Evolutionary conservation across 2,113 vertebrate species (phyloP).

Genomic region (Anthoscopus minutus): DNA sequence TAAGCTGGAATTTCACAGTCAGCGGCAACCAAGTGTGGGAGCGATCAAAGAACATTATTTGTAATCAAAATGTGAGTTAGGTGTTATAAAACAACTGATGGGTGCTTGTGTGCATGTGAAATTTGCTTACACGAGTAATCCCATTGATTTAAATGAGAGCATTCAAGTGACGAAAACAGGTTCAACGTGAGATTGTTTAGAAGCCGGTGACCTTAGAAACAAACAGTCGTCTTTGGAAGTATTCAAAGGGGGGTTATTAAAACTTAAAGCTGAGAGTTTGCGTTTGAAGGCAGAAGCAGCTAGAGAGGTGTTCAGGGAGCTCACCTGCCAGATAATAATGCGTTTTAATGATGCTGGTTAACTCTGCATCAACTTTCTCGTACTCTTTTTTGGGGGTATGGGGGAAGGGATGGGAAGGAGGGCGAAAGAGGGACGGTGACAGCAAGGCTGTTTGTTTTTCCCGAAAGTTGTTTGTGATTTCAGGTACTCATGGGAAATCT

Average conservation of each 20-base stretch:
- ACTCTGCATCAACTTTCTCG: conserved; percentile 49
- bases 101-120: background rate
- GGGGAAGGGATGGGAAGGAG: conserved; percentile 47
- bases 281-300: background rate
- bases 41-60: conserved; percentile 16
- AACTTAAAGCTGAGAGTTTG: background rate
- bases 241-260: conserved; percentile 9
- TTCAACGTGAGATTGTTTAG: background rate
- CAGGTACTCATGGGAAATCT: conserved; percentile 99
- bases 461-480: conserved; percentile 99
- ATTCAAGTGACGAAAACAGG: conserved; percentile 27
- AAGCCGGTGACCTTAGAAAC: conserved; percentile 32
- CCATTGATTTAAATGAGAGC: conserved; percentile 34
- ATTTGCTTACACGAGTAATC: conserved; percentile 34
- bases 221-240: background rate
- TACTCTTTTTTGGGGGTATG: background rate
- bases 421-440: conserved; percentile 66
- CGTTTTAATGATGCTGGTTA: background rate
- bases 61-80: conserved; percentile 28
- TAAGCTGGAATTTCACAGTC: background rate
- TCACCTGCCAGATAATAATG: conserved; percentile 24
- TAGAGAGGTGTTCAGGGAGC: background rate
- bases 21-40: background rate
- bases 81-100: conserved; percentile 27
- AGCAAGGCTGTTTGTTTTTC: conserved; percentile 96